Evolutionary conservation across 2,888 invertebrate species (phyloP), one percentile per base, ranked within the genome.

Genomic region (Tenthredo notha): DNA sequence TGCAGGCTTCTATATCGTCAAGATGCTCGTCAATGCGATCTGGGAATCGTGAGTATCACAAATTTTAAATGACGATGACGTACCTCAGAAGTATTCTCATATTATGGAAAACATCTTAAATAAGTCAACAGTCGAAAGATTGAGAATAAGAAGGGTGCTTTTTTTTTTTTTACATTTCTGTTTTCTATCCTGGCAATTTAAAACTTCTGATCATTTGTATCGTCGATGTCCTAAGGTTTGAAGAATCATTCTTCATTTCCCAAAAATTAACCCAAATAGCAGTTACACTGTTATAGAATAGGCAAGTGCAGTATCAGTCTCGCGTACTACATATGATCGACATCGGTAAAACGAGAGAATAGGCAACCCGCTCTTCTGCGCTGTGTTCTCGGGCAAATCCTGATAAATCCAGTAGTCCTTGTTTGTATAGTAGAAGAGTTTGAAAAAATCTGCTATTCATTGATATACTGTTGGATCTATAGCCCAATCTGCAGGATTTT

Each of bases 1-100:
- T 95, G 95, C 88, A 91, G 94, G 1, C 92, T 95, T 70, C 93
- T 94, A 85, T 95, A 95, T 89, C 95, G 94, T 9, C 91, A 92
- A 0, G 93, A 93, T 4, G 94, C 94, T 2, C 92, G 89, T 0
- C 89, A 94, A 72, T 95, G 95, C 88, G 90, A 91, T 84, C 87
- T 91, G 29, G 92, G 90, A 85, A 86, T 92, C 58, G 93, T 93
- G 90, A 92, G 93, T 91, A 47, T 25, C 74, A 12, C 2, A 43
- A 74, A 21, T 43, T 74, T 43, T 12, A 43, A 40, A 12, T 61
- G 0, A 25, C 33, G n/a, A 29, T 10, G 10, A 70, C 37, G 70
- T 37, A 18, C 21, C 3, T 12, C 18, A 43, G n/a, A 43, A 43
- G 15, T 18, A 43, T 74, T 21, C 0, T 40, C 25, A 21, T 29